Evolutionary conservation across 2,888 invertebrate species (phyloP).

Genomic region (Cephus pygmeus): DNA sequence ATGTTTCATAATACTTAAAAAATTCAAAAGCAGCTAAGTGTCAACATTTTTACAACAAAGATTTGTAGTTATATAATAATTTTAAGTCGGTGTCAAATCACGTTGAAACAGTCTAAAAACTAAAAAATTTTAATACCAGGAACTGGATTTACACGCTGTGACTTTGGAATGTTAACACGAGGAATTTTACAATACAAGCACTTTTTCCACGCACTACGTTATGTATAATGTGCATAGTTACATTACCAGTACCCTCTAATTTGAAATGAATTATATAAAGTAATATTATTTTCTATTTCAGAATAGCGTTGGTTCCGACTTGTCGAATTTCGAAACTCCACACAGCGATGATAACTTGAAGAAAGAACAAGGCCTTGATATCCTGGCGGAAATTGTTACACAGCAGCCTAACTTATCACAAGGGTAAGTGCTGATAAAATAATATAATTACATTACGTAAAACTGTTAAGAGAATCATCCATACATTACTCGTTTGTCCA

Average conservation of each 20-base stretch:
- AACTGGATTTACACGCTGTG: neutral
- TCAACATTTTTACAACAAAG: neutral
- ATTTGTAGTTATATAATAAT: neutral
- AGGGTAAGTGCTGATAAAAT: conserved; percentile 48
- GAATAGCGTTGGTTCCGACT: conserved; percentile 27
- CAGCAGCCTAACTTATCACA: conserved; percentile 61
- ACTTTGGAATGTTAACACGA: neutral
- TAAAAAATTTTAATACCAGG: neutral
- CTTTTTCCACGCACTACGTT: neutral
- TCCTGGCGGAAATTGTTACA: conserved; percentile 53
- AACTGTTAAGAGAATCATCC: neutral
- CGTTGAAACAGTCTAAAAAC: neutral
- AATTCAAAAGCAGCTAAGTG: neutral
- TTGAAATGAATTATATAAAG: neutral
- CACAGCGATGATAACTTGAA: conserved; percentile 23
- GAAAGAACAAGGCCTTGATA: conserved; percentile 38
- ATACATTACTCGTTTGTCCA: neutral
- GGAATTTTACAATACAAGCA: neutral
- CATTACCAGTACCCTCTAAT: neutral
- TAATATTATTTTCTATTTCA: conserved; percentile 3
- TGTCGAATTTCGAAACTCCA: conserved; percentile 23
- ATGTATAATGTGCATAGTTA: neutral
- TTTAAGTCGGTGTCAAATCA: neutral
- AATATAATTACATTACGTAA: neutral
- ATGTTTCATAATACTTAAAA: neutral